A percentile compares a stretch with the other conserved stretches of the same genome.
phyloP scores from a whole-genome alignment of 2,888 invertebrate genomes.

The Isotomurus palustris region DNA sequence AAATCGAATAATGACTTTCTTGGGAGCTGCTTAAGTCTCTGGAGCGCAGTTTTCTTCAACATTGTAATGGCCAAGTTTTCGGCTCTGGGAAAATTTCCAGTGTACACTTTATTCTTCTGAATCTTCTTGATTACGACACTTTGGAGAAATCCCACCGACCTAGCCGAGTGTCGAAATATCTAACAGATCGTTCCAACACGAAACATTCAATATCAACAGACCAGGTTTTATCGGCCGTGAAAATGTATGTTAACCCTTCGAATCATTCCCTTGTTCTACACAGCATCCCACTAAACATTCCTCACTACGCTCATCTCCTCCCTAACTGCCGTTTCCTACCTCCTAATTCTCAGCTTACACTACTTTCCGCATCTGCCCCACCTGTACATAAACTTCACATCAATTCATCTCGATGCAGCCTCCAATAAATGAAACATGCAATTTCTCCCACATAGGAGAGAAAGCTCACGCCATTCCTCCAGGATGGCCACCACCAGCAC shows the following conservation, averaged over 20 bases:
- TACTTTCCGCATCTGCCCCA: too few species aligned
- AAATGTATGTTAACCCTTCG: slow-evolving; percentile 43
- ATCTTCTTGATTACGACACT: slow-evolving; percentile 47
- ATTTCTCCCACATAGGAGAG: too few species aligned
- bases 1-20: slow-evolving; percentile 48
- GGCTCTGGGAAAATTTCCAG: slow-evolving; percentile 45
- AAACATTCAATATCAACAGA: slow-evolving; percentile 47
- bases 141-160: slow-evolving; percentile 44
- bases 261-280: slow-evolving; percentile 31
- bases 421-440: too few species aligned
- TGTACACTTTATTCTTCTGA: slow-evolving; percentile 46
- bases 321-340: background rate
- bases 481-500: too few species aligned
- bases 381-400: too few species aligned
- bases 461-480: too few species aligned
- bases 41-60: slow-evolving; percentile 47
- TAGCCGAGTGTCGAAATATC: slow-evolving; percentile 44
- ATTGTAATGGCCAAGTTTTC: slow-evolving; percentile 47
- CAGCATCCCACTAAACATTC: background rate
- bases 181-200: slow-evolving; percentile 46
- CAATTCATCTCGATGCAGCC: too few species aligned
- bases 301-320: too few species aligned
- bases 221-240: slow-evolving; percentile 47
- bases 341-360: too few species aligned
- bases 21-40: slow-evolving; percentile 45